Percentiles rank a stretch among this genome's conserved stretches.
Evolutionary conservation across 2,888 invertebrate species (phyloP).

Genomic region (Heliconius erato): DNA sequence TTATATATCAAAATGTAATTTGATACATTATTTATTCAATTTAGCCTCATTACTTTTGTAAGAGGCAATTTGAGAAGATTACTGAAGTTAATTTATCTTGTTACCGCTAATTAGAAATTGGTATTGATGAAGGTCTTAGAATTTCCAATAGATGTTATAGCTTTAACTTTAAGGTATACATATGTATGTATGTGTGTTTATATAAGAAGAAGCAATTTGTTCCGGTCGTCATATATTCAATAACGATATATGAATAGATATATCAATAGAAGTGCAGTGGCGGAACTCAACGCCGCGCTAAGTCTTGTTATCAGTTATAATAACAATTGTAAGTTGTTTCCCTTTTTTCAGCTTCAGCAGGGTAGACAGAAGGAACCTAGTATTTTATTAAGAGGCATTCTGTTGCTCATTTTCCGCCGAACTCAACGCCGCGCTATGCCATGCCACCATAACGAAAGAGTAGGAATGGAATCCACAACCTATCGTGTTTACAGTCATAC

Average conservation of each 20-base stretch:
- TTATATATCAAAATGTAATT: slow-evolving; percentile 8
- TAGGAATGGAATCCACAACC: too few species aligned
- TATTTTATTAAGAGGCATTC: too few species aligned
- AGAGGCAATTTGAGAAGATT: slow-evolving; percentile 18
- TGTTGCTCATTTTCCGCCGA: too few species aligned
- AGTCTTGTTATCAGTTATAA: too few species aligned
- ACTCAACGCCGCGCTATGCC: too few species aligned
- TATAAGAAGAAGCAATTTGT: neutral
- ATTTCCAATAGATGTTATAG: neutral
- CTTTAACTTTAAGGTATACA: neutral
- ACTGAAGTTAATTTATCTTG: slow-evolving; percentile 1
- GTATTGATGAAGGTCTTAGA: slow-evolving; percentile 15
- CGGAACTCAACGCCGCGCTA: too few species aligned
- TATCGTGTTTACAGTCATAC: too few species aligned
- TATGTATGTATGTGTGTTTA: neutral
- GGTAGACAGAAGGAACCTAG: too few species aligned
- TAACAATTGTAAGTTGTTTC: too few species aligned
- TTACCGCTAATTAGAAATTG: slow-evolving; percentile 16
- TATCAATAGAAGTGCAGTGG: too few species aligned
- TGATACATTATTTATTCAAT: slow-evolving; percentile 22
- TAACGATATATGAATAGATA: neutral
- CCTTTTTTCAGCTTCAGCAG: too few species aligned
- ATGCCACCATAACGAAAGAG: too few species aligned
- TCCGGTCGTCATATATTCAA: neutral
- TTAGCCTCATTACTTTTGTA: slow-evolving; percentile 16